Percentiles rank a stretch among this genome's conserved stretches.
These are phyloP conservation scores for Dendroctonus valens DNA, from an alignment of 1,140 invertebrate species.

Conservation along the genomic window DNA sequence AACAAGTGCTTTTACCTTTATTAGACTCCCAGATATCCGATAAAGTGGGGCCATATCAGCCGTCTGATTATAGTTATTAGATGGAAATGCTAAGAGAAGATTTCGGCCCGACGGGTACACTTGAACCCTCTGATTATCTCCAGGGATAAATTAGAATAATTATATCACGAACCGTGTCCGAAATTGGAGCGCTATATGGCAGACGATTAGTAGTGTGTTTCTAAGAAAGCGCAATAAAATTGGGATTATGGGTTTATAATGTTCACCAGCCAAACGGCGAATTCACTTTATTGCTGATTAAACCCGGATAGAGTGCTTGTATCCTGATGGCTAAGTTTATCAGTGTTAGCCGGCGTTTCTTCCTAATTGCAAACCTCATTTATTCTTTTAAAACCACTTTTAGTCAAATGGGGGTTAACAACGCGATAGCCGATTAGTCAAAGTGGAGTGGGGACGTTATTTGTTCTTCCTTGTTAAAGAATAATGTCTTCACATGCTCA, in stretches of 20 bases:
- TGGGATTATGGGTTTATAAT: conserved; percentile 18
- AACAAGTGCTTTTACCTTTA: conserved; percentile 33
- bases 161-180: conserved; percentile 26
- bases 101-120: conserved; percentile 11
- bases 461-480: no score
- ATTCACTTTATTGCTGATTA: conserved; percentile 8
- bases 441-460: no score
- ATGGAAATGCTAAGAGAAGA: conserved; percentile 29
- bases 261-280: neutral
- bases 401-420: no score
- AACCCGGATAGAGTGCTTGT: neutral
- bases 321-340: no score
- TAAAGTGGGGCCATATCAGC: conserved; percentile 27
- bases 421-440: no score
- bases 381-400: no score
- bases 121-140: conserved; percentile 25
- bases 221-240: conserved; percentile 23
- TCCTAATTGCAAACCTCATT: no score
- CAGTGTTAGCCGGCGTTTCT: no score
- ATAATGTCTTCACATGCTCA: no score
- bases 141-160: conserved; percentile 29
- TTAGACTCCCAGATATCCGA: conserved; percentile 30
- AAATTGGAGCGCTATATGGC: conserved; percentile 27
- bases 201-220: conserved; percentile 9
- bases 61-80: conserved; percentile 31